phyloP scores from a whole-genome alignment of 2,797 vertebrate genomes.

The Sebastes iracundus region DNA sequence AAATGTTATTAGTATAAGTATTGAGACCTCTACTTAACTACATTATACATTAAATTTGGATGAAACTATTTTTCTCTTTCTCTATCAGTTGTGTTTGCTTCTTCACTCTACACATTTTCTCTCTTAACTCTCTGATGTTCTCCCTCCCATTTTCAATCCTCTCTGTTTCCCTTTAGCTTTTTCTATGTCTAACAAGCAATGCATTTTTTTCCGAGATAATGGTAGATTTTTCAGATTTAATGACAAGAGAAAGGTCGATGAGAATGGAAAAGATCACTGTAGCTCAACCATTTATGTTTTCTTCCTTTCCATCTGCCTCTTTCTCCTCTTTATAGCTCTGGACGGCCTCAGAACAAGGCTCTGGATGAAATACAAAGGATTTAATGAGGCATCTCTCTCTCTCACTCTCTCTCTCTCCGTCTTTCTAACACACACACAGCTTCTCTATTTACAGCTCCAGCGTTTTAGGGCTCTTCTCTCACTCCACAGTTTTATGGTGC shows the following conservation, averaged over 20 bases:
- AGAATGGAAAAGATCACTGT: conserved; percentile 36
- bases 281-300: conserved; percentile 60
- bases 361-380: conserved; percentile 67
- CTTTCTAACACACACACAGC: conserved; percentile 6
- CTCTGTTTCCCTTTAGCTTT: not conserved
- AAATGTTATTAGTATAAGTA: not conserved
- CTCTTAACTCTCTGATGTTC: not conserved
- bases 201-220: conserved; percentile 21
- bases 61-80: not conserved
- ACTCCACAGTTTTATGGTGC: conserved; percentile 57
- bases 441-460: conserved; percentile 54
- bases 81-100: not conserved
- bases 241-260: conserved; percentile 13
- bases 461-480: conserved; percentile 61
- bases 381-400: conserved; percentile 68
- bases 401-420: not conserved
- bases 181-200: not conserved
- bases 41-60: not conserved
- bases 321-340: conserved; percentile 56
- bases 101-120: not conserved
- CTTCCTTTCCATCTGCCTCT: conserved; percentile 52
- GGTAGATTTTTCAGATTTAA: conserved; percentile 45
- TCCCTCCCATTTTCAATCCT: not conserved
- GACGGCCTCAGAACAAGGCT: conserved; percentile 55
- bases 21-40: not conserved